Evolutionary conservation across 1,140 invertebrate genomes (phyloP), one percentile per base, ranked within the genome.

Genomic region (Whitmania pigra): DNA sequence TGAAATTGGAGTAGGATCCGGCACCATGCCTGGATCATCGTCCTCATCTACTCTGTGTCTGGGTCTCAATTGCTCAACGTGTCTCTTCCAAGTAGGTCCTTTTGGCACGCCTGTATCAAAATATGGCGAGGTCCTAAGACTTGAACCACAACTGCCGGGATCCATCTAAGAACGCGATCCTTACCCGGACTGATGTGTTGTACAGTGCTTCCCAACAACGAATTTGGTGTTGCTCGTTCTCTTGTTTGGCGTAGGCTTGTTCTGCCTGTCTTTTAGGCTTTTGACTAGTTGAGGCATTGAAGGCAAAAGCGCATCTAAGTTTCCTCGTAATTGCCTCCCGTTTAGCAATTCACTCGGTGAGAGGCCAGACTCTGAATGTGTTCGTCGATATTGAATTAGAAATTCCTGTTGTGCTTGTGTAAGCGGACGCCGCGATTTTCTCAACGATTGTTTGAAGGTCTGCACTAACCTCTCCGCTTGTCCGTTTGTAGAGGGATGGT

Each of bases 401-500:
- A 60, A 71, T 53, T 57, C 69, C 27, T 71, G 40, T 27, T 57
- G 15, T 15, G 69, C 69, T 54, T 71, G 25, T 3, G 7, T 54
- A 11, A 4, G 11, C 22, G 69, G 53, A 63, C 7, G 57, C 11
- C 29, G 20, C 11, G 57, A 63, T 63, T 69, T 73, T 25, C 68
- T 75, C 20, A 76, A 43, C 18, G 53, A 71, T 13, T 76, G 68
- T 69, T 74, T 74, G 29, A 76, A 17, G 40, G 74, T 75, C 68
- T 77, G 74, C 13, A 79, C 78, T 2, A 72, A 69, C 17, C 76
- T 36, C 73, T 79, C 77, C 27, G 77, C 78, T 66, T 67, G 67
- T 68, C 77, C 78, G 75, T 79, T 78, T 20, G 74, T 72, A 22
- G 69, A 54, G n/a, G 77, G 75, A 71, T 78, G 77, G 53, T 78